Base-by-base conservation (phyloP, 2,113 vertebrate genomes). In the Eidolon helvum region DNA sequence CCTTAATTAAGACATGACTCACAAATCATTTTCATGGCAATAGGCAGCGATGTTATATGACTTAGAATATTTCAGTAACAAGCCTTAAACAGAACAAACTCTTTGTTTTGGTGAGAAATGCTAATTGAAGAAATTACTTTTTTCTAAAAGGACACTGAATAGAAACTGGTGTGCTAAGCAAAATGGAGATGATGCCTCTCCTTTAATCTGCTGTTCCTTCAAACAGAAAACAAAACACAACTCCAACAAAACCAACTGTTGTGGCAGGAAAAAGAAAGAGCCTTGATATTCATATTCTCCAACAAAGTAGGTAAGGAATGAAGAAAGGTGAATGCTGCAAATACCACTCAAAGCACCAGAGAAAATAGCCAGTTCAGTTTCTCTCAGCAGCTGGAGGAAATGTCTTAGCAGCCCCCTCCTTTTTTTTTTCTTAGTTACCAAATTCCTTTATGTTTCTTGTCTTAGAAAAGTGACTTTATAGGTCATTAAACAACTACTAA, bases 401-500 rank as follows among this genome's bases (percentile, higher is more conserved):
- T 50, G 75, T 97, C 98, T 1, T 83, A 85, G 93, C 77, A 95
- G 86, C n/a, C 15, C n/a, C 65, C 55, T 10, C 57, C 35, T 74
- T 40, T 30, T 86, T 57, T 40, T 93, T 97, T 97, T 97, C 98
- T 91, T 91, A 96, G 95, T 97, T 98, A 97, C 96, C 96, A 98
- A 98, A 98, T 87, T 98, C 91, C 83, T 97, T 97, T 95, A 92
- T 22, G 22, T 98, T 98, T 98, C 97, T 98, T 98, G 98, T 92
- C 97, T 98, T 97, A 97, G 98, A 97, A 98, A 98, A 98, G 80
- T 96, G 96, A 97, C 91, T 98, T 98, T 98, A 98, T 98, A 98
- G 96, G 95, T 98, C 98, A 98, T 97, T 98, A 98, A 98, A 98
- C 98, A 98, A 98, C 97, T 98, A 98, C 98, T 98, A 97, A 98